Base-by-base conservation (phyloP, 2,797 vertebrate species). In the Tapirus indicus region DNA sequence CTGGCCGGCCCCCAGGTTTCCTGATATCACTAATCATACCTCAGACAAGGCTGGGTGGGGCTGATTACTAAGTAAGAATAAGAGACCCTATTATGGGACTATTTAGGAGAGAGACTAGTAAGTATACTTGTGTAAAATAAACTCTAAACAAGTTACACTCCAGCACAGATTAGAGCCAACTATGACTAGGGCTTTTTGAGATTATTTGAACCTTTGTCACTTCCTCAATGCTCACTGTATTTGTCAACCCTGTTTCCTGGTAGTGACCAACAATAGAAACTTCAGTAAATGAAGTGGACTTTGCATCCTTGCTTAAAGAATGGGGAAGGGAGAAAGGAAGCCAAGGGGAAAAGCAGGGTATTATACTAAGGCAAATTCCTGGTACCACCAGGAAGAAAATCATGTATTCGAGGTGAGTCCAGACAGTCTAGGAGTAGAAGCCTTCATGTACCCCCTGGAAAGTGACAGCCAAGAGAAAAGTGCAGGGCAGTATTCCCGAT, bases 241-340 rank as follows among this genome's bases (percentile, higher is more conserved):
- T 75, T 96, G 83, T 91, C 83, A 97, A 93, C 9, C 18, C 71
- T 75, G 71, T 66, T 97, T 95, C 95, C 91, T 95, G 93, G 47
- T 88, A 84, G 84, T 91, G 75, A 92, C 38, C 52, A 93, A 92
- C 16, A 93, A 86, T 35, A 93, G 96, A 95, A 64, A 38, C 38
- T 74, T 96, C 29, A 93, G 75, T 77, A 97, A 96, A 75, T 71
- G 14, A 93, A 93, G 27, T 77, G 47, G 49, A 93, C 56, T 58
- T 86, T 87, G 78, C 25, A 91, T 41, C 58, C 49, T 62, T 96
- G 52, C 86, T 95, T 97, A n/a, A 79, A 96, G 95, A 92, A 88
- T 41, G 56, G 44, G 35, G 66, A 21, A 25, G 47, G 69, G 74
- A 85, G 72, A 88, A 94, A 90, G 91, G 54, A 94, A 94, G 25